Evolutionary conservation across 1,140 invertebrate genomes (phyloP), one percentile per base, ranked within the genome.

Genomic region (Sipha flava): DNA sequence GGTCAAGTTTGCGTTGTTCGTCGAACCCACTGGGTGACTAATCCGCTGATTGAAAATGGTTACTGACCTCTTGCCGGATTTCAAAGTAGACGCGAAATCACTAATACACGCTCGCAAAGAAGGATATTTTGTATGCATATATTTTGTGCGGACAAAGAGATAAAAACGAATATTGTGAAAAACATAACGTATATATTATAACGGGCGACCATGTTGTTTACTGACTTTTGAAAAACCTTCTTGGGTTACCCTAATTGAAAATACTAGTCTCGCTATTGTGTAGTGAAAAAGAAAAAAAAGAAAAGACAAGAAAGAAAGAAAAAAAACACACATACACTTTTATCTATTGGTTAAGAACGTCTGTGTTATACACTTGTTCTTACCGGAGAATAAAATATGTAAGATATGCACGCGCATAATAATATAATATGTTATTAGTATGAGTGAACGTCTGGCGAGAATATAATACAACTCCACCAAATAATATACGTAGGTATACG

Each of bases 181-280:
- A 75, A 75, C 47, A 54, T 3, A 21, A 47, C 66, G 66, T 29
- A 70, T 1, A n/a, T n/a, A n/a, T n/a, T n/a, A n/a, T 52, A 34
- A 75, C 47, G 29, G 47, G 49, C 47, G 18, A 37, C 70, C 31
- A n/a, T 34, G 70, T 52, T 75, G 70, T 75, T 75, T 75, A 54
- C 45, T 21, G 70, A 54, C 45, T 75, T 75, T 75, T 75, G 47
- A 73, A 73, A 73, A 52, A 73, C 29, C 47, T 37, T 75, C 47
- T 75, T 54, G 29, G 70, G 45, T 72, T 72, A 52, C 70, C 29
- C 31, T 75, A 75, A 75, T 75, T 75, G 70, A 75, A 75, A 75
- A 75, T 23, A 75, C 70, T 54, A 37, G 47, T 54, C 70, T 75
- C 14, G 47, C 29, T 14, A 52, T 54, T 23, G 29, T 34, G 70